Percentiles rank a stretch among this genome's conserved stretches.
Evolutionary conservation across 1,140 invertebrate species (phyloP).

Genomic region (Vanessa tameamea): DNA sequence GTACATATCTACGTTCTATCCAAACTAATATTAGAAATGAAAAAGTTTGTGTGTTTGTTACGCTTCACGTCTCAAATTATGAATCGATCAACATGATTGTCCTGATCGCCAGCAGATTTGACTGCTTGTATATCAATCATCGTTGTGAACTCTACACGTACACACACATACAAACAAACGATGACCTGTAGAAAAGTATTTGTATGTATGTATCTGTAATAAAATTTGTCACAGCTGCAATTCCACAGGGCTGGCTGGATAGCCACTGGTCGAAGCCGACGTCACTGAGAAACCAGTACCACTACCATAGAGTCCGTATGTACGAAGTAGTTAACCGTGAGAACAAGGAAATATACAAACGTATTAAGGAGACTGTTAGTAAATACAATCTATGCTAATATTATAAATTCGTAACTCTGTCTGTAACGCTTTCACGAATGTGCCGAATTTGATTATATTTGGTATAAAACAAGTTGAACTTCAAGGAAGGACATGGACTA

Average conservation of each 20-base stretch:
- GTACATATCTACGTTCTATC: too few species aligned
- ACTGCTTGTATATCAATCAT: too few species aligned
- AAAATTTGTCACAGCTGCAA: not conserved
- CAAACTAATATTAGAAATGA: too few species aligned
- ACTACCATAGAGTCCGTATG: constrained; percentile 40
- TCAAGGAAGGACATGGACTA: too few species aligned
- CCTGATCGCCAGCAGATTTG: too few species aligned
- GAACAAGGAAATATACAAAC: constrained; percentile 46
- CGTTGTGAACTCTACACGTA: not conserved
- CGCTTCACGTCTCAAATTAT: too few species aligned
- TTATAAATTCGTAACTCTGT: not conserved
- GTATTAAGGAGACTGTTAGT: constrained; percentile 46
- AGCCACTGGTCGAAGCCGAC: constrained; percentile 40
- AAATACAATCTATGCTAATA: not conserved
- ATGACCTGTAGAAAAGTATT: not conserved
- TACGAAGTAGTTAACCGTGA: constrained; percentile 34
- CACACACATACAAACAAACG: too few species aligned
- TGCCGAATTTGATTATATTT: too few species aligned
- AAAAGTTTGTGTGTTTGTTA: too few species aligned
- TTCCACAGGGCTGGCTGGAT: constrained; percentile 58
- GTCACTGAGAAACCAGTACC: constrained; percentile 30
- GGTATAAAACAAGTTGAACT: too few species aligned
- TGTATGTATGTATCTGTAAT: not conserved
- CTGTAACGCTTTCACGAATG: too few species aligned
- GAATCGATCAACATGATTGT: too few species aligned